Evolutionary conservation across 2,888 invertebrate genomes (phyloP), one percentile per base, ranked within the genome.

Genomic region (Napeogenes inachia): DNA sequence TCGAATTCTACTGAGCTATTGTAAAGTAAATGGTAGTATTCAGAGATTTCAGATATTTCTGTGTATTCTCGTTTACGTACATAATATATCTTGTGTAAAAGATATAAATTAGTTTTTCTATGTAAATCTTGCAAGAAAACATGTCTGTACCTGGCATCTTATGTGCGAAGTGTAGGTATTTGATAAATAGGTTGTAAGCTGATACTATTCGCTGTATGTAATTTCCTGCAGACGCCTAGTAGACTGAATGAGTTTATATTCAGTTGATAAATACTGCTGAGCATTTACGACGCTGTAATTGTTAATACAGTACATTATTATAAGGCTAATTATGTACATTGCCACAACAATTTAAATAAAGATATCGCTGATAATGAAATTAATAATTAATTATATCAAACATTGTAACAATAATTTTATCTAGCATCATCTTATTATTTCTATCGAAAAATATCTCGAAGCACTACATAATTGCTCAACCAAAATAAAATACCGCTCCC

Each of bases 371-470:
- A 21, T 1, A 21, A 21, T 21, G 0, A 0, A 21, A 13, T 13
- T 30, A 50, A 50, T 10, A 0, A 6, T 50, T 50, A 30, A 50
- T 30, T 50, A 50, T 30, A 50, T 50, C 42, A 42, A 42, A 30
- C 30, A 30, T 10, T 30, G 6, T 8, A 50, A 50, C n/a, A 30
- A 2, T 8, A n/a, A n/a, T 13, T 13, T 2, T 47, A 13, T 46
- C 21, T 47, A 13, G 47, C 47, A 6, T 21, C 21, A 21, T 35
- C 35, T 47, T n/a, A n/a, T 57, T 35, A 58, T 58, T 58, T 50
- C 38, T 13, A 21, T 38, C 30, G 12, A 21, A 47, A 50, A 57
- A 6, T 13, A 13, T 50, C 50, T 50, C 2, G 50, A 50, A 50
- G 12, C 30, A 50, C 30, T 4, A 30, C 30, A 30, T 50, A 8